These are phyloP conservation scores for Scaptomyza caliginosa DNA, from an alignment of 2,888 invertebrate species.

Conservation along the genomic window DNA sequence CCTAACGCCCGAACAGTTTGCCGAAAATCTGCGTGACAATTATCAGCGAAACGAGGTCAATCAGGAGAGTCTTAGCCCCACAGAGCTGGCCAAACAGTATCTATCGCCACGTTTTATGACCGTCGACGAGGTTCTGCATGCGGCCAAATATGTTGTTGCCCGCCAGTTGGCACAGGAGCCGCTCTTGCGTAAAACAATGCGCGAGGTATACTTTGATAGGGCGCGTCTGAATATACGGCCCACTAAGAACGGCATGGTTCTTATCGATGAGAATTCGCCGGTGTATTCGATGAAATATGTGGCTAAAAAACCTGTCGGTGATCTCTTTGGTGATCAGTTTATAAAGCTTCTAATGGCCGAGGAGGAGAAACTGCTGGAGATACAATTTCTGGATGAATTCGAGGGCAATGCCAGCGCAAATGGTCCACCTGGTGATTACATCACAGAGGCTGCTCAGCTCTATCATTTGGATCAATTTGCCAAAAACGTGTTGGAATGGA, in stretches of 20 bases:
- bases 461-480: constrained; percentile 94
- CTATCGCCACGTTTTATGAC: constrained; percentile 88
- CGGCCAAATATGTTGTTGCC: constrained; percentile 97
- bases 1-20: constrained; percentile 96
- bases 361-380: constrained; percentile 91
- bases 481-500: constrained; percentile 97
- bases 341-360: constrained; percentile 92
- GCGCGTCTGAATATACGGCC: constrained; percentile 92
- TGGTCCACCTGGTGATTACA: constrained; percentile 88
- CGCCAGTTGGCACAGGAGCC: constrained; percentile 97
- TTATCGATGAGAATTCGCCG: constrained; percentile 97
- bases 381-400: constrained; percentile 90
- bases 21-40: constrained; percentile 97
- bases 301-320: constrained; percentile 95
- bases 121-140: constrained; percentile 93
- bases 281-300: constrained; percentile 95
- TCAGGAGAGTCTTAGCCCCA: constrained; percentile 93
- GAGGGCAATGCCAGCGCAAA: constrained; percentile 87
- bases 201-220: constrained; percentile 94
- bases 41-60: constrained; percentile 98
- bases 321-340: constrained; percentile 95
- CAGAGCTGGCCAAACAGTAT: constrained; percentile 92
- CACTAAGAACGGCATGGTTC: constrained; percentile 95
- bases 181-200: constrained; percentile 91
- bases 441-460: constrained; percentile 93